These are phyloP conservation scores for Ophonus ardosiacus DNA, from an alignment of 2,888 invertebrate genomes.

Conservation along the genomic window DNA sequence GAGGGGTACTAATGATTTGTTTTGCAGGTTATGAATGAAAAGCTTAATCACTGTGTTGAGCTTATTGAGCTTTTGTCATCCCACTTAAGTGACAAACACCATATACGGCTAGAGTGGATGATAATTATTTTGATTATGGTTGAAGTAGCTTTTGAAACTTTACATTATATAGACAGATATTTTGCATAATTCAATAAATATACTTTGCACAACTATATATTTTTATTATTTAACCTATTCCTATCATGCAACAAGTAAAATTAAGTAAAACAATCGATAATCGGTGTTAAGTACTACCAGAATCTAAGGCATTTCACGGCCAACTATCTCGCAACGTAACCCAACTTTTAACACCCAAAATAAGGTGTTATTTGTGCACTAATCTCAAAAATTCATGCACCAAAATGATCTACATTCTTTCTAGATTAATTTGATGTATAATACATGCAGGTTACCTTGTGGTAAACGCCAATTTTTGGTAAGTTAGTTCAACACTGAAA, in stretches of 20 bases:
- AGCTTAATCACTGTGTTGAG: constrained; percentile 95
- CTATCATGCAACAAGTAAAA: too few relatives aligned
- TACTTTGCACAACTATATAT: too few relatives aligned
- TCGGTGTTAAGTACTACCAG: too few relatives aligned
- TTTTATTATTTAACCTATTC: too few relatives aligned
- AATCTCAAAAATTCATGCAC: neutral
- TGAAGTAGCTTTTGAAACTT: constrained; percentile 91
- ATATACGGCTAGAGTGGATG: constrained; percentile 97
- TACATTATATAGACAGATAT: constrained; percentile 86
- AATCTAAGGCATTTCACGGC: too few relatives aligned
- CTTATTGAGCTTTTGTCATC: constrained; percentile 92
- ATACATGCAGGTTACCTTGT: neutral
- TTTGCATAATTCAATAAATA: constrained; percentile 65
- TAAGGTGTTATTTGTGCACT: neutral
- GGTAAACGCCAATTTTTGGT: neutral
- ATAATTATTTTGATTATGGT: constrained; percentile 96
- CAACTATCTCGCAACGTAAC: neutral
- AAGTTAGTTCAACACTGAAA: too few relatives aligned
- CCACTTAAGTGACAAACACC: constrained; percentile 95
- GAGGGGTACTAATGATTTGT: constrained; percentile 61
- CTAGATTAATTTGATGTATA: neutral
- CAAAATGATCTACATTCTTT: neutral
- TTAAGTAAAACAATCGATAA: too few relatives aligned
- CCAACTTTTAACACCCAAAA: neutral
- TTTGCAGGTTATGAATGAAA: constrained; percentile 94